phyloP scores from a whole-genome alignment of 2,113 vertebrate genomes.

The Choloepus hoffmanni region DNA sequence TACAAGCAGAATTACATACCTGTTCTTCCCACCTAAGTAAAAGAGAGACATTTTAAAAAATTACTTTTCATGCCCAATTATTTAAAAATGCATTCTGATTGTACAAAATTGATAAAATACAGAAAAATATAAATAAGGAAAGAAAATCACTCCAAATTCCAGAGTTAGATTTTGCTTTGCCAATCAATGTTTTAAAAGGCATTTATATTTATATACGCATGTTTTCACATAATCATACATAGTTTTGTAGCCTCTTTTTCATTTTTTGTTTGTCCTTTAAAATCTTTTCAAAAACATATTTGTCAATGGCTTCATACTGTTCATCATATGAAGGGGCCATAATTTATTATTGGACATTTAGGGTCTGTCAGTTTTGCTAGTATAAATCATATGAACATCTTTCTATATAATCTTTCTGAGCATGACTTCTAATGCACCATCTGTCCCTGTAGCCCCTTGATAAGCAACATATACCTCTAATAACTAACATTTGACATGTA shows the following conservation, averaged over 20 bases:
- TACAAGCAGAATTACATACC: background rate
- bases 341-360: slow-evolving; percentile 66
- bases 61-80: background rate
- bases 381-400: slow-evolving; percentile 64
- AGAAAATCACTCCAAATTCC: background rate
- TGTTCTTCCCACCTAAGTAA: background rate
- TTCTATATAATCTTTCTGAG: slow-evolving; percentile 56
- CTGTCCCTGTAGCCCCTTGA: slow-evolving; percentile 33
- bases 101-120: background rate
- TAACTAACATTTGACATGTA: slow-evolving; percentile 61
- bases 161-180: background rate
- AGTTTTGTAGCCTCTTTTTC: slow-evolving; percentile 8
- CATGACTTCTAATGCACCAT: slow-evolving; percentile 31
- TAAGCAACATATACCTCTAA: slow-evolving; percentile 44
- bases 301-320: background rate
- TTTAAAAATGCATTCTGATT: background rate
- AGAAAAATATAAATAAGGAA: background rate
- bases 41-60: background rate
- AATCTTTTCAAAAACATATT: background rate
- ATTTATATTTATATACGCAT: background rate
- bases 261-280: slow-evolving; percentile 37
- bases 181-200: background rate
- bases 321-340: background rate
- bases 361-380: slow-evolving; percentile 10
- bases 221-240: background rate